These are phyloP conservation scores for Narcine bancroftii DNA, from an alignment of 2,113 vertebrate species.

Conservation along the genomic window DNA sequence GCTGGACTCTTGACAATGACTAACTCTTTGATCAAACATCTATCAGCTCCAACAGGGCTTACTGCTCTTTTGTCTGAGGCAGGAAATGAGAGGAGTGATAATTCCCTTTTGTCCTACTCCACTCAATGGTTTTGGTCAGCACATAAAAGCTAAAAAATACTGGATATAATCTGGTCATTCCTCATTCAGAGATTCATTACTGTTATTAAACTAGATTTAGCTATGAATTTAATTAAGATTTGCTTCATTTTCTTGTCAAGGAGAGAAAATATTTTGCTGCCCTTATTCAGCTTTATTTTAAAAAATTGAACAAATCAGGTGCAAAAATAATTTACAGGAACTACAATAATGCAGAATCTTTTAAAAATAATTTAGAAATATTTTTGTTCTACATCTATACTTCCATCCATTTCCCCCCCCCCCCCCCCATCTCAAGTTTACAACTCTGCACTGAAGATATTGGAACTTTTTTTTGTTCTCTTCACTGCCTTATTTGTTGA, in stretches of 20 bases:
- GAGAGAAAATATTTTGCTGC: not conserved
- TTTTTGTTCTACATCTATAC: not conserved
- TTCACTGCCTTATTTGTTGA: not conserved
- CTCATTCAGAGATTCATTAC: not conserved
- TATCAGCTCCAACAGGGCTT: slow-evolving; percentile 68
- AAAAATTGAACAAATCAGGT: not conserved
- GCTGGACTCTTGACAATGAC: slow-evolving; percentile 63
- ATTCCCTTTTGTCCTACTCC: slow-evolving; percentile 70
- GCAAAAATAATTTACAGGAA: not conserved
- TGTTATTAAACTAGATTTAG: slow-evolving; percentile 8
- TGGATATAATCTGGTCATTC: slow-evolving; percentile 59
- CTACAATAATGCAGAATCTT: not conserved
- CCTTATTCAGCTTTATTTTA: not conserved
- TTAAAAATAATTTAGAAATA: not conserved
- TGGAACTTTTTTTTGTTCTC: not conserved
- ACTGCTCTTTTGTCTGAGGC: slow-evolving; percentile 75
- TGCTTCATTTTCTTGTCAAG: not conserved
- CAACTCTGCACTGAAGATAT: not conserved
- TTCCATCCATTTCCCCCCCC: not conserved
- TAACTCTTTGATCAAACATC: slow-evolving; percentile 80
- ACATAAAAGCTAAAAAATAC: slow-evolving; percentile 80
- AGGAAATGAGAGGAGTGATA: slow-evolving; percentile 75
- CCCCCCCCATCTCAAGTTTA: no score
- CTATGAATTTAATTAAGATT: not conserved
- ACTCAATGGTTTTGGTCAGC: slow-evolving; percentile 64